Percentiles rank a stretch among this genome's conserved stretches.
phyloP scores from a whole-genome alignment of 2,113 vertebrate genomes.

The Micronisus gabar region DNA sequence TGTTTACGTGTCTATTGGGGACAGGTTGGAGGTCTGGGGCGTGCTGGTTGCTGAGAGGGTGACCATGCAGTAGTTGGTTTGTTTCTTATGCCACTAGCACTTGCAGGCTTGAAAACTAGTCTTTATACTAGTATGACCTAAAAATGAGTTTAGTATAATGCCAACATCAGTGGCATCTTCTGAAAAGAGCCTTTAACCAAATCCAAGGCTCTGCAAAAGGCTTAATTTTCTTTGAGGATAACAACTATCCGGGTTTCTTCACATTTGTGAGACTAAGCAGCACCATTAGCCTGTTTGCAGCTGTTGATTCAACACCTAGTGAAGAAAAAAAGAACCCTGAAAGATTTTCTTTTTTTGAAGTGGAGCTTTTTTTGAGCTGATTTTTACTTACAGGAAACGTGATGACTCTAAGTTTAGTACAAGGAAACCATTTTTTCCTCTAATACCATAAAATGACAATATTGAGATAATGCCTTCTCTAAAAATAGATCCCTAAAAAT shows the following conservation, averaged over 20 bases:
- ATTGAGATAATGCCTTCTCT: conserved; percentile 21
- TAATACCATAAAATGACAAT: conserved; percentile 11
- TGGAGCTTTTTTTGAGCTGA: neutral
- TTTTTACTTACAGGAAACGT: neutral
- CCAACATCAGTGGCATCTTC: neutral
- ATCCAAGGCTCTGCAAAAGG: neutral
- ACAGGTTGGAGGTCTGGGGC: neutral
- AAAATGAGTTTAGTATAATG: neutral
- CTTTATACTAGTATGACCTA: neutral
- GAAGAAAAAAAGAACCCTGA: neutral
- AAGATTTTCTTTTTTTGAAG: neutral
- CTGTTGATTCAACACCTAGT: neutral
- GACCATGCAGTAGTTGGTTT: neutral
- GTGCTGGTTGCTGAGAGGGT: neutral
- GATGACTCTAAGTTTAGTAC: neutral
- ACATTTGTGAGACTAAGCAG: neutral
- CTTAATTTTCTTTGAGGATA: neutral
- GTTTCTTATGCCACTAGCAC: neutral
- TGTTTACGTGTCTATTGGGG: neutral
- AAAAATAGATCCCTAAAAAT: conserved; percentile 51
- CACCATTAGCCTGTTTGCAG: neutral
- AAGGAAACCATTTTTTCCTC: conserved; percentile 2
- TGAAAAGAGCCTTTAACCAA: neutral
- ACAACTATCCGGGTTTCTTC: neutral
- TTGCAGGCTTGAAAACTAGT: neutral